These are phyloP conservation scores for Myiozetetes cayanensis DNA, from an alignment of 2,113 vertebrate species.

Conservation along the genomic window DNA sequence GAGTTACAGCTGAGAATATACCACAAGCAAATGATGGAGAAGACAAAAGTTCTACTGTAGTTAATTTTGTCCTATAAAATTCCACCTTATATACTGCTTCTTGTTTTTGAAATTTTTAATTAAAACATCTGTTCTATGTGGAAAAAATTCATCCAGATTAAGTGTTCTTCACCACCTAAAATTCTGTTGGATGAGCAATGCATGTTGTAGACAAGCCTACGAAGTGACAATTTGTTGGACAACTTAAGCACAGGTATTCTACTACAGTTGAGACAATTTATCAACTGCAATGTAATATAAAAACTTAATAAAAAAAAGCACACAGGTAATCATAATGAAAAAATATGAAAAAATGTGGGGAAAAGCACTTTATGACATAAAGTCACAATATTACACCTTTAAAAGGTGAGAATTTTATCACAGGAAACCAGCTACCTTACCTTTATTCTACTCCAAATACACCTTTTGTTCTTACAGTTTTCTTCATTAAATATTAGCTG, in stretches of 20 bases:
- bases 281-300: background rate
- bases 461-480: background rate
- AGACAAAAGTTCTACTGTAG: background rate
- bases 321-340: background rate
- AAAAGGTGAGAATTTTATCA: background rate
- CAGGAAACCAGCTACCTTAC: background rate
- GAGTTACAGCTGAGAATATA: background rate
- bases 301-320: background rate
- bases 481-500: background rate
- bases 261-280: background rate
- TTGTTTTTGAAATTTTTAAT: background rate
- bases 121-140: background rate
- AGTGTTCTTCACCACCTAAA: background rate
- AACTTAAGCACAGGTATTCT: background rate
- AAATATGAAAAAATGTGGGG: background rate
- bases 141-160: background rate
- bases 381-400: background rate
- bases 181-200: background rate
- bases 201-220: background rate
- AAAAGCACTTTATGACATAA: background rate
- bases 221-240: background rate
- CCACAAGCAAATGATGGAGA: background rate
- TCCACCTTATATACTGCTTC: background rate
- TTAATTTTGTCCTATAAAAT: background rate
- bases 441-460: background rate